Percentiles rank a stretch among this genome's conserved stretches.
Evolutionary conservation across 2,888 invertebrate genomes (phyloP).

Genomic region (Tetragonula carbonaria): DNA sequence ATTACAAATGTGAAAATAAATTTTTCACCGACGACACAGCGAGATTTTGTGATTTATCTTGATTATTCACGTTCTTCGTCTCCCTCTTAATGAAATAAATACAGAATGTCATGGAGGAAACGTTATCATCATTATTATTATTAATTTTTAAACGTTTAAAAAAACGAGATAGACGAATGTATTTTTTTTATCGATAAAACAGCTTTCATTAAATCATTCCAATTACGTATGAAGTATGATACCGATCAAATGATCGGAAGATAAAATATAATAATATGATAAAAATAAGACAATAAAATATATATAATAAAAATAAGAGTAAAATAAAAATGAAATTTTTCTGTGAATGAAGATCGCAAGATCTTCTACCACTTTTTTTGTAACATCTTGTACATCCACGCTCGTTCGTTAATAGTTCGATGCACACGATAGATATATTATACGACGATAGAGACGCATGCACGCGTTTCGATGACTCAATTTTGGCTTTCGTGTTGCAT

Average conservation of each 20-base stretch:
- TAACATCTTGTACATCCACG: neutral
- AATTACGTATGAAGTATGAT: neutral
- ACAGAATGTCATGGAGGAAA: neutral
- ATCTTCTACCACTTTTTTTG: neutral
- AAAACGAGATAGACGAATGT: neutral
- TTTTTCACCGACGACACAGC: too few species aligned
- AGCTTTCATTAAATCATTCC: neutral
- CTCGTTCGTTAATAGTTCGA: neutral
- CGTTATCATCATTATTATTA: neutral
- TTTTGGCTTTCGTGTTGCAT: slow-evolving; percentile 17
- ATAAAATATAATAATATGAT: neutral
- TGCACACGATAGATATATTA: slow-evolving; percentile 8
- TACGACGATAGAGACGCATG: neutral
- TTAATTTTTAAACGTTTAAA: neutral
- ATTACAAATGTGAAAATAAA: too few species aligned
- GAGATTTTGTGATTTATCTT: too few species aligned
- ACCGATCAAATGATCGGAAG: neutral
- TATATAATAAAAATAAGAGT: neutral
- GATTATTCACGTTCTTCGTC: neutral
- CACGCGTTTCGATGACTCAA: slow-evolving; percentile 12
- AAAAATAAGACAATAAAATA: too few species aligned
- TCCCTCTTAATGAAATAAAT: neutral
- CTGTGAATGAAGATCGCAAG: too few species aligned
- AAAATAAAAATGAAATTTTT: neutral
- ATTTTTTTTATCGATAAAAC: neutral